These are phyloP conservation scores for Elgonia sp. DNA, from an alignment of 2,888 invertebrate species.

Conservation along the genomic window DNA sequence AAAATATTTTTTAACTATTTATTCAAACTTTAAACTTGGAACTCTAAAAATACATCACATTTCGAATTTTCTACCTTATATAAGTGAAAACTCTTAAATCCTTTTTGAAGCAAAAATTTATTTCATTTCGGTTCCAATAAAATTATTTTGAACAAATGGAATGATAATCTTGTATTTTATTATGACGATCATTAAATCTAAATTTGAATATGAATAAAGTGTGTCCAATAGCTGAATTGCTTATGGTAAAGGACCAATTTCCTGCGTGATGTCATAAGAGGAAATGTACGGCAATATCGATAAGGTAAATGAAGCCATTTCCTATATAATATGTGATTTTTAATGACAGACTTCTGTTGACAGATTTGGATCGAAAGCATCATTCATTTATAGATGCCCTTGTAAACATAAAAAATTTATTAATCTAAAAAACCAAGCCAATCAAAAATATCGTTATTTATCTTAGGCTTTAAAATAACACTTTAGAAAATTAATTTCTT, in stretches of 20 bases:
- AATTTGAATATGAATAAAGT: slow-evolving; percentile 38
- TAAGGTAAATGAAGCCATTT: slow-evolving; percentile 41
- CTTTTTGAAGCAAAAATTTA: not conserved
- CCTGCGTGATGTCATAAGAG: slow-evolving; percentile 39
- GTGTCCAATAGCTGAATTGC: slow-evolving; percentile 7
- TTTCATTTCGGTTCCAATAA: no score
- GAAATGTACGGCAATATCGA: slow-evolving; percentile 53
- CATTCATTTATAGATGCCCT: not conserved
- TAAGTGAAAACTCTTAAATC: no score
- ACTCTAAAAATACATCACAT: no score
- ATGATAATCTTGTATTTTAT: slow-evolving; percentile 11
- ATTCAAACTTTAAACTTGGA: no score
- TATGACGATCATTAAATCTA: slow-evolving; percentile 9
- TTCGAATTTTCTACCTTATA: no score
- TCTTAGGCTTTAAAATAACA: no score
- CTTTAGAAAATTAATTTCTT: no score
- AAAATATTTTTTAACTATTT: no score
- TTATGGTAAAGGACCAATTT: slow-evolving; percentile 43
- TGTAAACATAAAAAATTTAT: not conserved
- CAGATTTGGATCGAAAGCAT: slow-evolving; percentile 12
- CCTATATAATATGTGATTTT: slow-evolving; percentile 23
- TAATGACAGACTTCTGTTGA: slow-evolving; percentile 40
- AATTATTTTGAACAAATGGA: not conserved
- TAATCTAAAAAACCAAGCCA: not conserved
- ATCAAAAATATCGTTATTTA: no score